Conservation (phyloP, 2,888 invertebrate species). For the Aleiodes testaceus region DNA sequence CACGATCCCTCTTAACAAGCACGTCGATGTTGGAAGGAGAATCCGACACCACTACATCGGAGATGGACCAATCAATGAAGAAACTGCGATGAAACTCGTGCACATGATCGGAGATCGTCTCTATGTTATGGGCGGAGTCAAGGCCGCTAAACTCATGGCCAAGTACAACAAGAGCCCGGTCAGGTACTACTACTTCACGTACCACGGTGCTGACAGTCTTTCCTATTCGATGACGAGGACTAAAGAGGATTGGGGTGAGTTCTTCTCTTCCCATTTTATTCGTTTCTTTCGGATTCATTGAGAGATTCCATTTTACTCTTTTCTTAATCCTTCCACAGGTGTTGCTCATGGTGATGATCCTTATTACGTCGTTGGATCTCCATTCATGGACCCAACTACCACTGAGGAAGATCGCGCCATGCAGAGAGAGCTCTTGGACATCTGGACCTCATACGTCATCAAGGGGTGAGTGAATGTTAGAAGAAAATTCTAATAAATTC, state of each 20-base stretch:
- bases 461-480: conserved; percentile 74
- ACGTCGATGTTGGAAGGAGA: conserved; percentile 73
- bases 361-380: conserved; percentile 73
- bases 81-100: conserved; percentile 55
- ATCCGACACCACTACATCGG: conserved; percentile 77
- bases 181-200: conserved; percentile 80
- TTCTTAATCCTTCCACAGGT: conserved; percentile 71
- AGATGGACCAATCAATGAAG: conserved; percentile 73
- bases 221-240: conserved; percentile 75
- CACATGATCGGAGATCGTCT: conserved; percentile 80
- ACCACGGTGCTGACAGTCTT: conserved; percentile 77
- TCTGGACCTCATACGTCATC: conserved; percentile 76
- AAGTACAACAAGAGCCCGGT: conserved; percentile 76
- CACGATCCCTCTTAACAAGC: conserved; percentile 74
- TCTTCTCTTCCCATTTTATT: conserved; percentile 10
- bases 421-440: conserved; percentile 74
- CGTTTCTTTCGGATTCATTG: not conserved
- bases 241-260: conserved; percentile 76
- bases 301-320: not conserved
- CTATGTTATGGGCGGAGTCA: conserved; percentile 77
- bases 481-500: not conserved
- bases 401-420: conserved; percentile 75
- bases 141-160: conserved; percentile 78
- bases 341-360: conserved; percentile 80
- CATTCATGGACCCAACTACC: conserved; percentile 64